Base-by-base conservation (phyloP, 2,113 vertebrate genomes). In the Indicator maculatus region DNA sequence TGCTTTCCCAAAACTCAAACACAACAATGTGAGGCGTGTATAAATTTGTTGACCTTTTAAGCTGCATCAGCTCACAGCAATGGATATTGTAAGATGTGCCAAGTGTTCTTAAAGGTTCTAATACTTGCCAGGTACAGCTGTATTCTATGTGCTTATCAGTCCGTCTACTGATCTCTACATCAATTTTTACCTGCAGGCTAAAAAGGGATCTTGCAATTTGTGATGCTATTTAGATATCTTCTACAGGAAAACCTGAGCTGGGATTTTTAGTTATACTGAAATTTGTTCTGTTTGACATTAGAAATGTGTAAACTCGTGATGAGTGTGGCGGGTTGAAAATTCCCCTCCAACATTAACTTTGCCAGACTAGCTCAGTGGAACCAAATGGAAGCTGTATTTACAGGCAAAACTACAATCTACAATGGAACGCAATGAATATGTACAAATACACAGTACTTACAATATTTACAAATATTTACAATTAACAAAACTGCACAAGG, bases 11-110 rank as follows among this genome's bases (percentile, higher is more conserved):
- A 55, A 91, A 92, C 36, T 55, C 53, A 78, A 86, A 71, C 9
- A 12, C 8, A n/a, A 20, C 38, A 93, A 74, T 38, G 36, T 10
- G 31, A 94, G 50, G 52, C 55, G 66, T 86, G 69, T 67, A 91
- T 89, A 92, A 84, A 88, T 95, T 88, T 91, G 45, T 91, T 93
- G 91, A 89, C 84, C 79, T 93, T 92, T 94, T 79, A 88, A 91
- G 72, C 86, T 92, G 81, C 36, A 52, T 89, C 44, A 65, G 2
- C 1, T 89, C 56, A 74, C 58, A 73, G 83, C 45, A 88, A 64
- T 52, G 44, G 66, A 44, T 94, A 91, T 87, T 73, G 14, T 58
- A 91, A 82, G 11, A 70, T 76, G 27, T 91, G 69, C 81, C 86
- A 95, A 93, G 45, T 79, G 50, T 72, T 96, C 75, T 38, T 66